Conservation (phyloP, 1,140 invertebrate species). For the Arion vulgaris region DNA sequence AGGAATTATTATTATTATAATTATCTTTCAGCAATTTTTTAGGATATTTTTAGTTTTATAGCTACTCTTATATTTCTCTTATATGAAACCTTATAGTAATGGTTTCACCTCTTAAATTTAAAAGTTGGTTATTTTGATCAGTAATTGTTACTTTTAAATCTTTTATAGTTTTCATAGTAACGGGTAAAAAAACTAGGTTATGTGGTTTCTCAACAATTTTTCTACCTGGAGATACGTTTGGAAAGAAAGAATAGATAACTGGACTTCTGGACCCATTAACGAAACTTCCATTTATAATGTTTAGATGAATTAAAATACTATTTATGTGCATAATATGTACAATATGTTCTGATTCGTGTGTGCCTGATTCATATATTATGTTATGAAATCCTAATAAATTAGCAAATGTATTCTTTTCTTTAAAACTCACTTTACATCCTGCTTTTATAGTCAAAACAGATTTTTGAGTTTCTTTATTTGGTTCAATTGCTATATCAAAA, state of each 20-base stretch:
- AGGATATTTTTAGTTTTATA: no score
- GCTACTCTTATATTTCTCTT: background rate
- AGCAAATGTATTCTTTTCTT: background rate
- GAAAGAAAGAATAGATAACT: conserved; percentile 7
- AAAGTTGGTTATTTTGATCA: background rate
- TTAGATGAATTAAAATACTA: background rate
- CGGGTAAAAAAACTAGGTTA: background rate
- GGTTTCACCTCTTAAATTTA: background rate
- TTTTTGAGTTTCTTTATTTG: background rate
- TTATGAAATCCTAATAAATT: background rate
- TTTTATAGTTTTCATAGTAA: background rate
- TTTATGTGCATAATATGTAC: background rate
- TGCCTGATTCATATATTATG: background rate
- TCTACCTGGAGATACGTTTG: background rate
- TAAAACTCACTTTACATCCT: background rate
- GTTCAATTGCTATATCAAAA: background rate
- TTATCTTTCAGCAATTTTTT: no score
- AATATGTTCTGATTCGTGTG: background rate
- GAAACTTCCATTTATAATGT: background rate
- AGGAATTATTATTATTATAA: no score
- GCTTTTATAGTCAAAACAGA: background rate
- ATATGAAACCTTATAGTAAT: background rate
- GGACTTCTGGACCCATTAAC: background rate
- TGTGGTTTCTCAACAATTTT: background rate
- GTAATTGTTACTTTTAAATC: background rate